Conservation (phyloP, 2,113 vertebrate species). For the Centropristis striata region DNA sequence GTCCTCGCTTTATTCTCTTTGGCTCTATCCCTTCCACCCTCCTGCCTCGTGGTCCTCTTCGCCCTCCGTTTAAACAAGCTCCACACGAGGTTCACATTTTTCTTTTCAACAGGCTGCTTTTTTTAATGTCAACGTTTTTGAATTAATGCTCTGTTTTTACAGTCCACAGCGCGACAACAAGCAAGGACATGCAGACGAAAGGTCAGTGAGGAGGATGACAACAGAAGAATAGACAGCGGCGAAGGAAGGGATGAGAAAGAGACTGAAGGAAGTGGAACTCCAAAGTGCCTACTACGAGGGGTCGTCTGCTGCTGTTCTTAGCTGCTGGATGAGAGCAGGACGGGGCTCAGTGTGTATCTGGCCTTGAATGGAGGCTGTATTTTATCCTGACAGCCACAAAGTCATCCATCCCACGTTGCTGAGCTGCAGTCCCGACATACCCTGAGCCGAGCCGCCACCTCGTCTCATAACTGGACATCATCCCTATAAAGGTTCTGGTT, state of each 20-base stretch:
- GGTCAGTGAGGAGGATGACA: constrained; percentile 63
- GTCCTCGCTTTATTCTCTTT: constrained; percentile 68
- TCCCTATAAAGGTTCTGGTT: constrained; percentile 60
- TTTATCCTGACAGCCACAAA: constrained; percentile 77
- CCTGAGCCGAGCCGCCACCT: constrained; percentile 47
- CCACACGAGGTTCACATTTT: constrained; percentile 34
- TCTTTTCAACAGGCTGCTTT: constrained; percentile 52
- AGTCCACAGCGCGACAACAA: constrained; percentile 62
- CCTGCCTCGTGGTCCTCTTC: constrained; percentile 64
- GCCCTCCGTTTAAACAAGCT: constrained; percentile 55
- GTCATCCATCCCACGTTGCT: constrained; percentile 66
- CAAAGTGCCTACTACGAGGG: constrained; percentile 81
- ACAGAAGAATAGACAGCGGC: constrained; percentile 49
- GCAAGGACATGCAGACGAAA: constrained; percentile 60
- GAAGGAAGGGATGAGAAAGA: constrained; percentile 72
- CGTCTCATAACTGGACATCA: constrained; percentile 60
- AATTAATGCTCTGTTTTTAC: constrained; percentile 43
- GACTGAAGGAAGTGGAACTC: constrained; percentile 76
- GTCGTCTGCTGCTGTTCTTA: constrained; percentile 62
- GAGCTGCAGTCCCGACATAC: constrained; percentile 61
- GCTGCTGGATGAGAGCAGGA: constrained; percentile 56
- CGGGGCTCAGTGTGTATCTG: constrained; percentile 57
- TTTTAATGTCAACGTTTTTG: constrained; percentile 13
- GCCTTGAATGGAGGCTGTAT: constrained; percentile 81
- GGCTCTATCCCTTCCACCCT: constrained; percentile 74